phyloP scores from a whole-genome alignment of 2,888 invertebrate genomes.

The Xestia c-nigrum region DNA sequence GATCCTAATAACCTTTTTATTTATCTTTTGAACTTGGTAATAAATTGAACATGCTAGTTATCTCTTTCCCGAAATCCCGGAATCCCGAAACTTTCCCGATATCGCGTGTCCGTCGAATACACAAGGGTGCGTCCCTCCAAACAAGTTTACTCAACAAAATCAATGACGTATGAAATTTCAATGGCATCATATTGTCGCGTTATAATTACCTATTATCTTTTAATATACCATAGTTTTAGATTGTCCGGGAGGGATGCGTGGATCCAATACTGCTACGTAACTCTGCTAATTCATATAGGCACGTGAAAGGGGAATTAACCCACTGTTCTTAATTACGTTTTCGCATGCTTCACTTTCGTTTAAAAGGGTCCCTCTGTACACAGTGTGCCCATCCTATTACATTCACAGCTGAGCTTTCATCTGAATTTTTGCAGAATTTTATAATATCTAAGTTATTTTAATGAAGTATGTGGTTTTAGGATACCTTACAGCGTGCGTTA shows the following conservation, averaged over 20 bases:
- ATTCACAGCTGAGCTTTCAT: constrained; percentile 79
- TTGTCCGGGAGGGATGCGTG: constrained; percentile 71
- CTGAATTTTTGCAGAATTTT: constrained; percentile 68
- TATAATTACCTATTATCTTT: constrained; percentile 32
- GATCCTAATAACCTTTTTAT: constrained; percentile 55
- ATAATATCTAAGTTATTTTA: constrained; percentile 67
- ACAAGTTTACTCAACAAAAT: constrained; percentile 43
- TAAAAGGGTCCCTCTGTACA: constrained; percentile 86
- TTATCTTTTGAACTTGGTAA: constrained; percentile 52
- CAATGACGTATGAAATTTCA: constrained; percentile 47
- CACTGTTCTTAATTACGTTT: constrained; percentile 89
- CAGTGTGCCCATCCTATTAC: constrained; percentile 78
- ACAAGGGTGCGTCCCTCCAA: constrained; percentile 25
- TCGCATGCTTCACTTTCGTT: constrained; percentile 89
- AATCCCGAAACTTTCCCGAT: constrained; percentile 44
- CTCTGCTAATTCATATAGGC: constrained; percentile 86
- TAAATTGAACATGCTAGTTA: constrained; percentile 53
- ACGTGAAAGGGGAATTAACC: constrained; percentile 89
- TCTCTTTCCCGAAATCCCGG: constrained; percentile 26
- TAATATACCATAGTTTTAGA: constrained; percentile 67
- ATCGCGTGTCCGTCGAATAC: constrained; percentile 47
- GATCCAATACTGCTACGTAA: constrained; percentile 78
- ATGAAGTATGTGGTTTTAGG: constrained; percentile 64
- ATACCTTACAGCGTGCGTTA: constrained; percentile 30
- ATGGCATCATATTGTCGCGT: constrained; percentile 38